These are phyloP conservation scores for Cataglyphis rosenhaueri DNA, from an alignment of 2,888 invertebrate species.

Conservation along the genomic window DNA sequence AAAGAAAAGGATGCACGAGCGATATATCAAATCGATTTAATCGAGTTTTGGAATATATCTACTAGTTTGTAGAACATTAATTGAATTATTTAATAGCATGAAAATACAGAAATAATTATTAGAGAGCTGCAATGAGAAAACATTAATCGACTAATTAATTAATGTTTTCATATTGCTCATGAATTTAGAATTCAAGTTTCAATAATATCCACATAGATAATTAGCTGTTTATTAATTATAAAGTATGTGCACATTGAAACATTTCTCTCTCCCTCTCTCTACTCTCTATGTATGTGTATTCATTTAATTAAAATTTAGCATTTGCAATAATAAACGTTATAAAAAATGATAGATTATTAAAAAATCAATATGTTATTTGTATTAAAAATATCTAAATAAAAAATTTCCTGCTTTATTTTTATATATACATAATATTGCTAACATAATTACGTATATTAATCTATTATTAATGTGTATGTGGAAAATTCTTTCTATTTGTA, in stretches of 20 bases:
- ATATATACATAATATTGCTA: background rate
- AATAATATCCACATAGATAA: slow-evolving; percentile 8
- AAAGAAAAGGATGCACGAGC: background rate
- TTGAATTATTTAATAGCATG: background rate
- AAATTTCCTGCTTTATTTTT: background rate
- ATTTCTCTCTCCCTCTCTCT: too few species aligned
- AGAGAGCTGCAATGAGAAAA: slow-evolving; percentile 17
- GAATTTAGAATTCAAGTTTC: background rate
- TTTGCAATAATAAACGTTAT: background rate
- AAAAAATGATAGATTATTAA: background rate
- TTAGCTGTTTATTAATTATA: slow-evolving; percentile 16
- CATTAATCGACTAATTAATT: slow-evolving; percentile 33
- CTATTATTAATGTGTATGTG: background rate
- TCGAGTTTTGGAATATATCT: slow-evolving; percentile 2
- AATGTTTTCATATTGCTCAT: background rate
- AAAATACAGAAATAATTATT: slow-evolving; percentile 14
- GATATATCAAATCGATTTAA: slow-evolving; percentile 17
- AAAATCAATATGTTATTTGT: background rate
- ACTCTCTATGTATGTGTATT: background rate
- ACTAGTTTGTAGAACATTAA: background rate
- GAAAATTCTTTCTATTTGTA: background rate
- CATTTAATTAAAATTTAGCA: background rate
- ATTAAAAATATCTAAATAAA: background rate
- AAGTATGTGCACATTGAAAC: background rate
- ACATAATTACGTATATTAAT: background rate